A percentile compares a stretch with the other conserved stretches of the same genome.
Evolutionary conservation across 2,888 invertebrate genomes (phyloP).

Genomic region (Camponotus fellah): DNA sequence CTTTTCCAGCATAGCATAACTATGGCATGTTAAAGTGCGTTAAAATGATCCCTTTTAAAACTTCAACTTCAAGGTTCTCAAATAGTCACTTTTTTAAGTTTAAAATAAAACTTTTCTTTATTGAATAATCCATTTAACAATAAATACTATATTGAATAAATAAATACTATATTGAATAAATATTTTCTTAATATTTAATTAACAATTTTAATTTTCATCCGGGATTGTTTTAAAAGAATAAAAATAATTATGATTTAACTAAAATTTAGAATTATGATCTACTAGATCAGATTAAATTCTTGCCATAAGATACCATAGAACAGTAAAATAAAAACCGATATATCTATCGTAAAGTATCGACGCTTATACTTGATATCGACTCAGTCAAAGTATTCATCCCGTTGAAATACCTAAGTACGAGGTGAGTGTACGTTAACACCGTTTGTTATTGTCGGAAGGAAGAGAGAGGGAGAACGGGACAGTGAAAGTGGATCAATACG

Average conservation of each 20-base stretch:
- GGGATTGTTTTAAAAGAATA: background rate
- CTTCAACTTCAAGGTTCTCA: background rate
- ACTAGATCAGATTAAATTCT: background rate
- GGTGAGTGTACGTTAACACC: constrained; percentile 30
- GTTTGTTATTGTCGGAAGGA: constrained; percentile 27
- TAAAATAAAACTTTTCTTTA: background rate
- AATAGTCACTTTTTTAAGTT: background rate
- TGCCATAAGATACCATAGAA: background rate
- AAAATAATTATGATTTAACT: background rate
- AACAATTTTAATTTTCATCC: background rate
- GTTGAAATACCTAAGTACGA: constrained; percentile 18
- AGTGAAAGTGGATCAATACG: constrained; percentile 85
- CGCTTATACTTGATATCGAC: background rate
- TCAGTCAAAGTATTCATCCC: background rate
- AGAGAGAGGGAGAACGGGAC: constrained; percentile 53
- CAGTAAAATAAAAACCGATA: background rate
- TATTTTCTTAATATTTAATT: background rate
- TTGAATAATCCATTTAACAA: background rate
- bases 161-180: background rate
- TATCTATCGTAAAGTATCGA: background rate
- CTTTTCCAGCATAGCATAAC: background rate
- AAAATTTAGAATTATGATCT: background rate
- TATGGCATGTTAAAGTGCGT: background rate
- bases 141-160: background rate
- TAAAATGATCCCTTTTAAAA: background rate